Evolutionary conservation across 2,113 vertebrate species (phyloP).

Genomic region (Macroglossus sobrinus): DNA sequence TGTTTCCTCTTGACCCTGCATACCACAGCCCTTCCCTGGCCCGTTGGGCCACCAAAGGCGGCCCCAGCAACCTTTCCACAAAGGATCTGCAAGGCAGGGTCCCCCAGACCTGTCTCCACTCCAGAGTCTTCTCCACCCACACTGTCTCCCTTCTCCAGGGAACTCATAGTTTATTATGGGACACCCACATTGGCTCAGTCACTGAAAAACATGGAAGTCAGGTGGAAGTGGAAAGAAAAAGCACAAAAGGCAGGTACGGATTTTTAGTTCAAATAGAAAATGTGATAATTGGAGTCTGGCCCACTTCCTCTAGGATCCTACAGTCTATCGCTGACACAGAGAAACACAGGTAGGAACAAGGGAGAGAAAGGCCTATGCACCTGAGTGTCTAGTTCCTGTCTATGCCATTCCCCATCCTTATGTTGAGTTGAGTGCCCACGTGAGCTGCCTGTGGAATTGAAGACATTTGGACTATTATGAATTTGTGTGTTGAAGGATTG

Average conservation of each 20-base stretch:
- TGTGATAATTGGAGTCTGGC: neutral
- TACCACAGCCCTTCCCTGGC: conserved; percentile 46
- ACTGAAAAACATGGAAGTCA: neutral
- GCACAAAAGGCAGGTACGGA: neutral
- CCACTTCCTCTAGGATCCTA: neutral
- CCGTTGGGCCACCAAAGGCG: neutral
- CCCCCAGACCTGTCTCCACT: neutral
- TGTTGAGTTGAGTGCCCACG: fast-evolving
- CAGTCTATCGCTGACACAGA: neutral
- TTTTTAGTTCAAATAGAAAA: neutral
- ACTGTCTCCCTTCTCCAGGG: neutral
- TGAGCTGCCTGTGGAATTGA: neutral
- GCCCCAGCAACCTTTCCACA: neutral
- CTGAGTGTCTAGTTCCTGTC: neutral
- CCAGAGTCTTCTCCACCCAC: neutral
- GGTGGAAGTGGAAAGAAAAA: neutral
- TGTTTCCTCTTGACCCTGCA: conserved; percentile 13
- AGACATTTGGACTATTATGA: fast-evolving
- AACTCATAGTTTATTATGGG: neutral
- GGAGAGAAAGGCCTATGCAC: neutral
- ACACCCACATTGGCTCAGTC: neutral
- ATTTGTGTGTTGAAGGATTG: neutral
- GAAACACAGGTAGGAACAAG: neutral
- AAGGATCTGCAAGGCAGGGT: neutral
- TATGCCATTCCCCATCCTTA: neutral